Base-by-base conservation (phyloP, 2,797 vertebrate genomes). In the Tauraco hartlaubi region DNA sequence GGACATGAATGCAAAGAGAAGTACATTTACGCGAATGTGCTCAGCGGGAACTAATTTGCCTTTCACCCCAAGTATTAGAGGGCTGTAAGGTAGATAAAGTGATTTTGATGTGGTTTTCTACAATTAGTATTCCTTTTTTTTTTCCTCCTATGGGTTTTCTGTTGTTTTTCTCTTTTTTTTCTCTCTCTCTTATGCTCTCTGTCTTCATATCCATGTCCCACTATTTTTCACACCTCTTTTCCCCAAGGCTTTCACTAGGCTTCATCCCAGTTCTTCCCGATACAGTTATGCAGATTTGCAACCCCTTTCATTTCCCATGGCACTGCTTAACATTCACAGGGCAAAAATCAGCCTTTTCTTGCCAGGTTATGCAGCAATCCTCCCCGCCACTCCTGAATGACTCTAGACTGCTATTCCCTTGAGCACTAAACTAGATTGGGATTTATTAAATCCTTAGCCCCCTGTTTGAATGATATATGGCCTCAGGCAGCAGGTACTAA, bases 361-460 rank as follows among this genome's bases (percentile, higher is more conserved):
- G 61, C 74, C 67, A 82, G 52, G 3, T 82, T 89, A 67, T 21
- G 41, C 25, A 68, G 77, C 67, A 80, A 68, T 71, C 67, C 49
- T 92, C 77, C 83, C 49, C 6, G 3, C n/a, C 71, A 55, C 33
- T 90, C 79, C 71, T 54, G 73, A 84, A 67, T 74, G 80, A 48
- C 59, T 92, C 77, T 19, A 79, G 56, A 76, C 35, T 88, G 77
- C 74, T 33, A 10, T 79, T 96, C 67, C 67, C 63, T 74, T 31
- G 85, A 85, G 91, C n/a, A 51, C 73, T 61, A 74, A 76, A 91
- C 63, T 67, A 85, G 85, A 89, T 20, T 64, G 68, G 88, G 91
- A 95, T 94, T 96, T 96, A 96, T 93, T 93, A 96, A 95, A 87
- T 26, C 59, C 82, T 84, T 59, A 91, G 72, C 62, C 69, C 81